phyloP scores from a whole-genome alignment of 2,888 invertebrate genomes.

The Chymomyza caudatula region DNA sequence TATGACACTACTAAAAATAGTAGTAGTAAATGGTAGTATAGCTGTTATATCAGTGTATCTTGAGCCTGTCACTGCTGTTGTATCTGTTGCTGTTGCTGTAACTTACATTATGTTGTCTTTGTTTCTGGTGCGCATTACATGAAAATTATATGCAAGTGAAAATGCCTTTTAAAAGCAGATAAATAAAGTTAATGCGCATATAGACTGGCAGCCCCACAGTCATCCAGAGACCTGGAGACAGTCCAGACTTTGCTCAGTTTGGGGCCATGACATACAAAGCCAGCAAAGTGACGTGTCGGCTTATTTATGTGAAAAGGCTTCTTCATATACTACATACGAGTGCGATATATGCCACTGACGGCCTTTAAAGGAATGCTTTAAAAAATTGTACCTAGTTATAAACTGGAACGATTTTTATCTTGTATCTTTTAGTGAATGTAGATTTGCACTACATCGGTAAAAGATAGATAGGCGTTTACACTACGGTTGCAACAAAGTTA shows the following conservation, averaged over 20 bases:
- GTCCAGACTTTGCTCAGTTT: not conserved
- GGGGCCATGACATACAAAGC: conserved; percentile 40
- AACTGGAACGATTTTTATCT: no score
- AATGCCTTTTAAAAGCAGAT: conserved; percentile 70
- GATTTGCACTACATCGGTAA: no score
- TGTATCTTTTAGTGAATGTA: no score
- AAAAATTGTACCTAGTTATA: no score
- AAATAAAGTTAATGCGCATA: conserved; percentile 63
- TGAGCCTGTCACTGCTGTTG: not conserved
- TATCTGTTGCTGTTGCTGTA: conserved; percentile 34
- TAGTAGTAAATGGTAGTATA: conserved; percentile 62
- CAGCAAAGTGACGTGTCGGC: conserved; percentile 17
- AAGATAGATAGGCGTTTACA: no score
- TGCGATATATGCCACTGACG: no score
- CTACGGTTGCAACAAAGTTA: no score
- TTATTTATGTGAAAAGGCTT: not conserved
- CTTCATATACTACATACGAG: not conserved
- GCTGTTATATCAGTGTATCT: conserved; percentile 33
- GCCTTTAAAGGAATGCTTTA: not conserved
- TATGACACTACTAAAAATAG: conserved; percentile 70
- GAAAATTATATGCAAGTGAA: conserved; percentile 69
- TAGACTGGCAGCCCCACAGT: conserved; percentile 24
- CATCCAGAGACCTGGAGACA: conserved; percentile 10
- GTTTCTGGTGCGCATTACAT: conserved; percentile 69
- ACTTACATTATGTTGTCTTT: conserved; percentile 68